Evolutionary conservation across 2,888 invertebrate species (phyloP).

Genomic region (Epistrophella euchroma): DNA sequence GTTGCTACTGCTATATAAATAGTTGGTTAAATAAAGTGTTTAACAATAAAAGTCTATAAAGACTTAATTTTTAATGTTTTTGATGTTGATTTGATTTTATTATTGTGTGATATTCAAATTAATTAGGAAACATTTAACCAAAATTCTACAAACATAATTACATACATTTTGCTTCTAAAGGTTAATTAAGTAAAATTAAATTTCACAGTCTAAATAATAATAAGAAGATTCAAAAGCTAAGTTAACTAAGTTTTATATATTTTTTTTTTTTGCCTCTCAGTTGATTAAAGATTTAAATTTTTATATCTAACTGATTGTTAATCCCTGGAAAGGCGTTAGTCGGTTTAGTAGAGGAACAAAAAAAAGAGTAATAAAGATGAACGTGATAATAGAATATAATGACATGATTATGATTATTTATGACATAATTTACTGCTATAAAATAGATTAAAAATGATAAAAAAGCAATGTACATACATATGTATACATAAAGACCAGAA

Average conservation of each 20-base stretch:
- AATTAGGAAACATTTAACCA: conserved; percentile 37
- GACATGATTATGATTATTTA: conserved; percentile 63
- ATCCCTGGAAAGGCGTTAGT: conserved; percentile 21
- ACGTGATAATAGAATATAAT: conserved; percentile 48
- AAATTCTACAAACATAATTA: conserved; percentile 12
- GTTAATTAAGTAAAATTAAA: conserved; percentile 49
- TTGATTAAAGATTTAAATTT: conserved; percentile 52
- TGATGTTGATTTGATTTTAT: conserved; percentile 30
- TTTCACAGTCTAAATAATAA: conserved; percentile 36
- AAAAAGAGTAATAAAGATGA: conserved; percentile 42
- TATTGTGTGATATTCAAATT: conserved; percentile 59
- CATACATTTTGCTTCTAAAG: conserved; percentile 28
- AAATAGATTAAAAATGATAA: conserved; percentile 21
- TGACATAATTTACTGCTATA: conserved; percentile 54
- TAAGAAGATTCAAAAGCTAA: too few species aligned
- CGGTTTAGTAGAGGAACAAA: conserved; percentile 18
- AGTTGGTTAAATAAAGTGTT: background rate
- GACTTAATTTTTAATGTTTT: background rate
- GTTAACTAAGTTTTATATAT: background rate
- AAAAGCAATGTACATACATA: background rate
- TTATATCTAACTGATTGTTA: conserved; percentile 1
- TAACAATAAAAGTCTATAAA: conserved; percentile 15
- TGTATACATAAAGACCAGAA: background rate
- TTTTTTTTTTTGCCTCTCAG: conserved; percentile 10
- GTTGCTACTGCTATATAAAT: background rate